Evolutionary conservation across 2,113 vertebrate species (phyloP), one percentile per base, ranked within the genome.

Genomic region (Epinephelus moara): DNA sequence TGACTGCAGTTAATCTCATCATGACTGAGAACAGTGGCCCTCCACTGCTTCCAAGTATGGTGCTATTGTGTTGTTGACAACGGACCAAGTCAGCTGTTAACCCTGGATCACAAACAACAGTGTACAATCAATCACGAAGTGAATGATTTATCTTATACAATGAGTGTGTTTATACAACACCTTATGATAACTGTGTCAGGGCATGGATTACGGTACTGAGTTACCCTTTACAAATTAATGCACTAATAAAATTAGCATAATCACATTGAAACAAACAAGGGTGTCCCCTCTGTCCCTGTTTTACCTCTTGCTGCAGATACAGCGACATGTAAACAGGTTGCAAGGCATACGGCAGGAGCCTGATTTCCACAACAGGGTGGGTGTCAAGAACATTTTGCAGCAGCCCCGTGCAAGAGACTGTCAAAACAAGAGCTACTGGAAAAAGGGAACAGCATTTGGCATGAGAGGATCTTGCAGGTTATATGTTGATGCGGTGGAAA

Each of bases 251-350:
- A 88, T 84, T 81, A 59, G 42, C 75, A 74, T 85, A 85, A 85
- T 75, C 76, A 76, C 75, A 67, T 1, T 37, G 53, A 80, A 78
- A 84, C 66, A 85, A 92, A 87, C 80, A 77, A 81, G 78, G 81
- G 55, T 81, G 60, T 62, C 82, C 82, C 52, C 82, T 61, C 57
- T 70, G 45, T 88, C 85, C 85, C 78, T 30, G 88, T 84, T 87
- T 88, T 76, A 80, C 85, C 61, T 83, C 67, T 45, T 84, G 77
- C 84, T 87, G 90, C 85, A 89, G 80, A 89, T 75, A 86, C 53
- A 77, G 61, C 18, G 12, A 85, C 84, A 88, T 90, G 82, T 92
- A 88, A 93, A 93, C 90, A 93, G 88, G 82, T 88, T 90, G 89
- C 70, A 81, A 70, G 88, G 85, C 91, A 89, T 85, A 91, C 6